A percentile compares a stretch with the other conserved stretches of the same genome.
These are phyloP conservation scores for Promerops cafer DNA, from an alignment of 2,113 vertebrate species.

Conservation along the genomic window DNA sequence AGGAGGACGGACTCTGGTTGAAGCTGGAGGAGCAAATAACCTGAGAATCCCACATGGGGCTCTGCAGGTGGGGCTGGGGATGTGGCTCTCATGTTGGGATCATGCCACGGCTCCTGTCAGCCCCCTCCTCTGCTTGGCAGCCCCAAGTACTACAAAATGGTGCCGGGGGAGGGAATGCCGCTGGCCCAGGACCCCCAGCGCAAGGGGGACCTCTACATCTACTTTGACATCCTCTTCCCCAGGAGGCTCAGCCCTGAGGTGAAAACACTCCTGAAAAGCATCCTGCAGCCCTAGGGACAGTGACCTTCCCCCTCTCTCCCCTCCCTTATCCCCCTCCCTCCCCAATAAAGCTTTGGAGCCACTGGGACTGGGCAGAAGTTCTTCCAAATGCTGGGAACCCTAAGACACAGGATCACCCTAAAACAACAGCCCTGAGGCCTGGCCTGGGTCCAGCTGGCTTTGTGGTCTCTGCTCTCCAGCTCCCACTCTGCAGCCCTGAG, in stretches of 20 bases:
- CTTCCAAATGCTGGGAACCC: not conserved
- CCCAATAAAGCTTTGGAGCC: not conserved
- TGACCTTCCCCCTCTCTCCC: fast-evolving
- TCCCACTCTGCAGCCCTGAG: fast-evolving
- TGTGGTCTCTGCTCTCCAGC: not conserved
- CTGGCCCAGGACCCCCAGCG: slow-evolving; percentile 63
- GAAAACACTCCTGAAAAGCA: slow-evolving; percentile 76
- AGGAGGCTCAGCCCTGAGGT: slow-evolving; percentile 75
- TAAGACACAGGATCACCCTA: not conserved
- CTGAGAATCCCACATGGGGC: fast-evolving
- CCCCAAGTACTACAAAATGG: slow-evolving; percentile 83
- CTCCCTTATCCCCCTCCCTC: too few relatives aligned
- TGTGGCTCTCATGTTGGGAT: fast-evolving
- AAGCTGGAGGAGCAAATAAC: not conserved
- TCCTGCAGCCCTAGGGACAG: slow-evolving; percentile 47
- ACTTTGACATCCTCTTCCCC: slow-evolving; percentile 86
- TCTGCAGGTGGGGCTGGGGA: not conserved
- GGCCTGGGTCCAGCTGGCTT: fast-evolving
- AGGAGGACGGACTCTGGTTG: not conserved
- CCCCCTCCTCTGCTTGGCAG: slow-evolving; percentile 55
- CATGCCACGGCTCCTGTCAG: fast-evolving
- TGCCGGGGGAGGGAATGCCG: slow-evolving; percentile 89
- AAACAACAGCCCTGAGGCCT: too few relatives aligned
- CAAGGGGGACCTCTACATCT: slow-evolving; percentile 85
- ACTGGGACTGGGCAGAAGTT: fast-evolving